Evolutionary conservation across 2,113 vertebrate species (phyloP).

Genomic region (Peromyscus californicus): DNA sequence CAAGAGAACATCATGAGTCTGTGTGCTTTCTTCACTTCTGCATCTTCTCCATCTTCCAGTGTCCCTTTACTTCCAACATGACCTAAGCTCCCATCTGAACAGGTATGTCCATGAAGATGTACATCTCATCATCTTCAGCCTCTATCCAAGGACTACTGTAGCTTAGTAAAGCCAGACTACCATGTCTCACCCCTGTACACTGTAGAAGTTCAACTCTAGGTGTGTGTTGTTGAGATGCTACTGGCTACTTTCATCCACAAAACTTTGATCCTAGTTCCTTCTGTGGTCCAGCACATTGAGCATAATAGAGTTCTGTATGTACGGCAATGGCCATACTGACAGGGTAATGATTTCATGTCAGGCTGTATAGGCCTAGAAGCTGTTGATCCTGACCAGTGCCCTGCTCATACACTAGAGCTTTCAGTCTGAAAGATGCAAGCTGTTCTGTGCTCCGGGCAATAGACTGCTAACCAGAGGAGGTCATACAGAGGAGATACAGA

Average conservation of each 20-base stretch:
- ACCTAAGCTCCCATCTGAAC: too few relatives aligned
- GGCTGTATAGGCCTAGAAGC: not conserved
- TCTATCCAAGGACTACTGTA: not conserved
- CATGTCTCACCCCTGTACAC: not conserved
- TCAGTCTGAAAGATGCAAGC: not conserved
- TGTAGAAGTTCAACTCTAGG: not conserved
- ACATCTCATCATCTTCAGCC: too few relatives aligned
- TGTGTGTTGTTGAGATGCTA: not conserved
- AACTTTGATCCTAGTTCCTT: not conserved
- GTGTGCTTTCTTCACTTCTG: not conserved
- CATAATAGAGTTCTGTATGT: not conserved
- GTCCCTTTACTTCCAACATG: not conserved
- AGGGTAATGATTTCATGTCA: not conserved
- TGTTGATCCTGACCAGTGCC: not conserved
- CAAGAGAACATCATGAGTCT: not conserved
- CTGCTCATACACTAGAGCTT: not conserved
- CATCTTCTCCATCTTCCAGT: not conserved
- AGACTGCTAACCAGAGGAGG: not conserved
- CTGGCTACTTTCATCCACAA: not conserved
- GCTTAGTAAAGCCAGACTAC: not conserved
- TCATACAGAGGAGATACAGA: not conserved
- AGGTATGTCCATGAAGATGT: not conserved
- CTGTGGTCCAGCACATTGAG: not conserved
- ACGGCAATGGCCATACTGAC: not conserved
- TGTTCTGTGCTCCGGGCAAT: not conserved